Percentiles rank a stretch among this genome's conserved stretches.
Evolutionary conservation across 2,888 invertebrate species (phyloP).

Genomic region (Syritta pipiens): DNA sequence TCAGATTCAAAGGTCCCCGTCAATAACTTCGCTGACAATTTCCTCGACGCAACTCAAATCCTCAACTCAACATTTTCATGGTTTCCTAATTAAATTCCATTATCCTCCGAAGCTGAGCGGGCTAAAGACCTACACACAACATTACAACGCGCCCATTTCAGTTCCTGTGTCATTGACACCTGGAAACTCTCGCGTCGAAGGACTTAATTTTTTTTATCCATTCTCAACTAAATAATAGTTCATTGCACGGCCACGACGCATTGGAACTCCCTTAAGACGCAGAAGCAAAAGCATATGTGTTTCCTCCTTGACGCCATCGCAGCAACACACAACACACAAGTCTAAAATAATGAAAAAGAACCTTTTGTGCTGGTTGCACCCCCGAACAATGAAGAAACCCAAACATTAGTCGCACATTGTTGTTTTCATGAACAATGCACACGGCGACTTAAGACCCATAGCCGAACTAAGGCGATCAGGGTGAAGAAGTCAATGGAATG

Average conservation of each 20-base stretch:
- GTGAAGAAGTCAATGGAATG: constrained; percentile 64
- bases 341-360: constrained; percentile 22
- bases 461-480: constrained; percentile 47
- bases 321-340: constrained; percentile 8
- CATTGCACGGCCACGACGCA: constrained; percentile 35
- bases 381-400: constrained; percentile 62
- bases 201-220: constrained; percentile 4
- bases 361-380: constrained; percentile 60
- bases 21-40: too few species aligned
- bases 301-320: constrained; percentile 61
- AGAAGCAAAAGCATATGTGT: constrained; percentile 55
- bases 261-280: constrained; percentile 49
- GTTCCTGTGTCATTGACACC: constrained; percentile 60
- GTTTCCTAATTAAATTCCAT: too few species aligned
- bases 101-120: too few species aligned
- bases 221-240: constrained; percentile 28
- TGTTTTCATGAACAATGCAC: constrained; percentile 60
- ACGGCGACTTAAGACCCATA: constrained; percentile 45
- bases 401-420: constrained; percentile 68
- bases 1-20: too few species aligned
- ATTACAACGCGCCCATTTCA: constrained; percentile 1
- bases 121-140: not conserved
- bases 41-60: too few species aligned
- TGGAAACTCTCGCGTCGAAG: constrained; percentile 32
- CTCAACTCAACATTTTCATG: too few species aligned